phyloP scores from a whole-genome alignment of 2,888 invertebrate genomes.

The Drosophila phalerata region DNA sequence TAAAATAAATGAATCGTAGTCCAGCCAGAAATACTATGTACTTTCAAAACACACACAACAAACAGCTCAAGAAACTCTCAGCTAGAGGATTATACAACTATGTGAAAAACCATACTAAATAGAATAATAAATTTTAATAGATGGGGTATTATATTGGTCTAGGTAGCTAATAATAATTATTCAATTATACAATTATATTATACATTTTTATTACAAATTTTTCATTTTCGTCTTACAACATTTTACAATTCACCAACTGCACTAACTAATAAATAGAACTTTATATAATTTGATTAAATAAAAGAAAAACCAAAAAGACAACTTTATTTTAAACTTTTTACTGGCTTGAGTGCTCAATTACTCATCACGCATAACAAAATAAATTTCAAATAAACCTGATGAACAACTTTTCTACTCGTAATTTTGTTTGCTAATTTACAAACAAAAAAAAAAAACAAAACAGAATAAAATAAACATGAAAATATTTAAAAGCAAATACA shows the following conservation, averaged over 20 bases:
- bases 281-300: conserved; percentile 36
- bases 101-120: conserved; percentile 1
- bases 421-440: conserved; percentile 39
- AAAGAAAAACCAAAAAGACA: conserved; percentile 13
- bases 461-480: conserved; percentile 18
- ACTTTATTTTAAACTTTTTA: conserved; percentile 47
- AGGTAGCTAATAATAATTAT: conserved; percentile 21
- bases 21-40: conserved; percentile 12
- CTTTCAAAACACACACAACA: conserved; percentile 40
- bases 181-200: conserved; percentile 39
- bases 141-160: conserved; percentile 7
- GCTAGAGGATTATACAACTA: neutral
- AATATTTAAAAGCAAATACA: conserved; percentile 33
- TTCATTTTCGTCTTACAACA: conserved; percentile 46
- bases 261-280: conserved; percentile 53
- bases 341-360: conserved; percentile 58
- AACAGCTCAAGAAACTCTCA: conserved; percentile 12
- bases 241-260: conserved; percentile 67
- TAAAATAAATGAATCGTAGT: conserved; percentile 7
- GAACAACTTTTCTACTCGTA: conserved; percentile 46
- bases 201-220: conserved; percentile 34
- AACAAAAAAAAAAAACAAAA: conserved; percentile 34
- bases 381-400: conserved; percentile 37
- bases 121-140: neutral
- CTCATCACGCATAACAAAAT: conserved; percentile 63